Percentiles rank a stretch among this genome's conserved stretches.
Conservation (phyloP, 2,888 invertebrate species). For the Itoplectis maculator region DNA sequence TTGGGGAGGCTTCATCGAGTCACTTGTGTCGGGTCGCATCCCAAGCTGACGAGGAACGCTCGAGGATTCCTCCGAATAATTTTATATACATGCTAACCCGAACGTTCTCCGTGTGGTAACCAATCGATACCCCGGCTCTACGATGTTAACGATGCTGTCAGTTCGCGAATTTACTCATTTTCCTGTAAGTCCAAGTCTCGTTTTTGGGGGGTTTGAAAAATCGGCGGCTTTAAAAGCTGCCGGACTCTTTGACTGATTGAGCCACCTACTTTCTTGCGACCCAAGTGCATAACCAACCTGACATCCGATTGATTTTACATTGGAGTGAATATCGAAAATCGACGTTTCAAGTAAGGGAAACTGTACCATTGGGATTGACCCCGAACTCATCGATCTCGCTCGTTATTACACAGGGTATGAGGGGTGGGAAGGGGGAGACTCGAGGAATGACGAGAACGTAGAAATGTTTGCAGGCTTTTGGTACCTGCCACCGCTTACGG, state of each 20-base stretch:
- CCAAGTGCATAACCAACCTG: background rate
- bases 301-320: slow-evolving; percentile 25
- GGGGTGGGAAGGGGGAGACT: no score
- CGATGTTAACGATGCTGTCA: slow-evolving; percentile 4
- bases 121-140: slow-evolving; percentile 39
- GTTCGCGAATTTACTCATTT: slow-evolving; percentile 7
- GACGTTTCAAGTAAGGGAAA: slow-evolving; percentile 50
- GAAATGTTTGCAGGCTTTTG: slow-evolving; percentile 52
- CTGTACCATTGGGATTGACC: slow-evolving; percentile 72
- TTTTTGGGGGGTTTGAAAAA: background rate
- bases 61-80: slow-evolving; percentile 20
- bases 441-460: slow-evolving; percentile 20
- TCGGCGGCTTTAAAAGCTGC: background rate
- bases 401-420: slow-evolving; percentile 74
- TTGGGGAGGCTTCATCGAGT: no score
- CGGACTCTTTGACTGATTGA: background rate
- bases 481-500: slow-evolving; percentile 63
- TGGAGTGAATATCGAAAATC: background rate
- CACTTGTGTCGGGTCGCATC: no score
- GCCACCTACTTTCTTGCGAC: background rate
- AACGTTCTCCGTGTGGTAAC: background rate
- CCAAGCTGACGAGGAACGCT: slow-evolving; percentile 13
- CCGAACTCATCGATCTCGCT: slow-evolving; percentile 79
- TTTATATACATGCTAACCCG: slow-evolving; percentile 5
- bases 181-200: background rate